A percentile compares a stretch with the other conserved stretches of the same genome.
Evolutionary conservation across 2,113 vertebrate genomes (phyloP).

Genomic region (human): DNA sequence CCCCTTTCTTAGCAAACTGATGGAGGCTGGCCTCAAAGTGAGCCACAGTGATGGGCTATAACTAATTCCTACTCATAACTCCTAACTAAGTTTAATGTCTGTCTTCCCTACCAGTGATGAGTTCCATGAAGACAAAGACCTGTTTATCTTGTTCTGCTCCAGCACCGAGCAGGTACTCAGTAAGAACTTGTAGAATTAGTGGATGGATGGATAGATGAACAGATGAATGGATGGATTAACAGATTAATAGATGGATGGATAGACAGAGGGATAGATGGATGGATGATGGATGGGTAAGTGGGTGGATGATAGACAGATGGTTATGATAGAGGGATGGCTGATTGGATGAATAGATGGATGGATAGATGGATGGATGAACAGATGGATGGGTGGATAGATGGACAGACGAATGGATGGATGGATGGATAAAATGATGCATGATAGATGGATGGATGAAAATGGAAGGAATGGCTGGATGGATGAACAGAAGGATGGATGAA

Average conservation of each 20-base stretch:
- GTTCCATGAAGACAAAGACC: neutral
- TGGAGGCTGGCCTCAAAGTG: neutral
- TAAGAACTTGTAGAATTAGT: neutral
- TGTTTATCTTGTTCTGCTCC: neutral
- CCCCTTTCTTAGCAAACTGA: neutral
- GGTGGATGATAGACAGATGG: neutral
- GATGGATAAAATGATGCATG: neutral
- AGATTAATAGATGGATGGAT: neutral
- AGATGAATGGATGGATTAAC: fast-evolving
- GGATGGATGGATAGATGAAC: neutral
- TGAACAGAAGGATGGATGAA: neutral
- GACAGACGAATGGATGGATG: neutral
- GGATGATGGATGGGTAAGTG: neutral
- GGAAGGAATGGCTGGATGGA: neutral
- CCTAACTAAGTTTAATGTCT: neutral
- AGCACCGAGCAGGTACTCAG: neutral
- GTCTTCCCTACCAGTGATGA: neutral
- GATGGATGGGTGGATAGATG: too few species aligned
- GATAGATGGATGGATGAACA: neutral
- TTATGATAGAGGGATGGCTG: neutral
- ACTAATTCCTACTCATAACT: neutral
- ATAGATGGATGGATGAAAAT: neutral
- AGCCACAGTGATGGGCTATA: neutral
- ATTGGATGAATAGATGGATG: neutral
- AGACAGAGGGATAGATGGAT: neutral